Evolutionary conservation across 2,113 vertebrate species (phyloP), one percentile per base, ranked within the genome.

Genomic region (Cygnus buccinator): DNA sequence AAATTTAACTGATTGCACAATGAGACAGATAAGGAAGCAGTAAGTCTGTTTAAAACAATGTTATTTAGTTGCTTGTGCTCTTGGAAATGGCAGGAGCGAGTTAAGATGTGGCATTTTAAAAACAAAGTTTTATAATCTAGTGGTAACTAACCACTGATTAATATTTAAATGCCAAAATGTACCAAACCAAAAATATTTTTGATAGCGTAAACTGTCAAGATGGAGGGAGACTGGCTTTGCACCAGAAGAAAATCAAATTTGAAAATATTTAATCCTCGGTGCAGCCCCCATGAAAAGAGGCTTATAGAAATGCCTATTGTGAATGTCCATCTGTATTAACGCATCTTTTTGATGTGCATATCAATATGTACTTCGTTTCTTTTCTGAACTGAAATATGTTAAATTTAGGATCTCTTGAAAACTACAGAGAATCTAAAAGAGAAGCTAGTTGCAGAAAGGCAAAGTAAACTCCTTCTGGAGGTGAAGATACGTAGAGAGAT

Each of bases 401-500:
- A 61, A 31, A 80, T 96, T 55, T 72, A 98, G 97, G 96, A 99
- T 46, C 96, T 99, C 17, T 57, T 99, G 86, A 98, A 86, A 89
- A 96, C 98, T 82, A 97, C 98, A 25, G 98, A 99, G 83, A 98
- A 80, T 58, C 94, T 99, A 13, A 98, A 97, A 74, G 83, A 97
- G 19, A 98, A 98, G 92, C 96, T 99, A 19, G 72, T 98, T 90
- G 97, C 94, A 29, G 98, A 99, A 97, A 98, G 97, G 23, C 98
- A 96, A 55, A 98, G 96, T 72, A 99, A 99, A 83, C 97, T 99
- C 37, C 85, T 98, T 10, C 98, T 99, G 95, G 99, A 99, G 94
- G 97, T 99, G 46, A 98, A 98, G 95, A 99, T 99, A 43, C 98
- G 99, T 37, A 98, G 98, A 85, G 99, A 99, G 92, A 99, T 99